Evolutionary conservation across 2,113 vertebrate species (phyloP).

Genomic region (Noctilio leporinus): DNA sequence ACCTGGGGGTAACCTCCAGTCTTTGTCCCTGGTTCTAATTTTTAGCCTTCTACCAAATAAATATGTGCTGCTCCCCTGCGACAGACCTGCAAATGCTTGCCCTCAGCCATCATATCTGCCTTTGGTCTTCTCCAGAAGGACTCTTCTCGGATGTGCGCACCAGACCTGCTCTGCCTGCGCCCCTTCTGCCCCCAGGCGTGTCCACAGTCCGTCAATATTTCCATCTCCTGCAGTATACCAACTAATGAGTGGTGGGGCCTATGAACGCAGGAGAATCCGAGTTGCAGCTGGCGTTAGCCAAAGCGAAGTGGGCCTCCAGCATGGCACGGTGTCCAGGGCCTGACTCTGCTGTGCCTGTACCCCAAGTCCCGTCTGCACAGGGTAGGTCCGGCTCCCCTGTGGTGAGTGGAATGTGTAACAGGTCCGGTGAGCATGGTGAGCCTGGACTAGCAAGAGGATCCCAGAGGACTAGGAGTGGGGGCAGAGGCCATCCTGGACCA

Average conservation of each 20-base stretch:
- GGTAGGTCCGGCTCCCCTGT: not conserved
- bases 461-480: fast-evolving
- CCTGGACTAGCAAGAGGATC: not conserved
- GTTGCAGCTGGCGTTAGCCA: not conserved
- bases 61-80: fast-evolving
- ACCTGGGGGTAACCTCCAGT: not conserved
- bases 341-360: fast-evolving
- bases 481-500: fast-evolving
- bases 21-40: not conserved
- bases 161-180: not conserved
- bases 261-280: not conserved
- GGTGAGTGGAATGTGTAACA: not conserved
- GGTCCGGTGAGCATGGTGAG: not conserved
- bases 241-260: too few species aligned
- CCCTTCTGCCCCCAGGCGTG: fast-evolving
- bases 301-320: too few species aligned
- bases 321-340: not conserved
- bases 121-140: not conserved
- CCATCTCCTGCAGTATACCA: too few species aligned
- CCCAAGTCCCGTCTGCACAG: fast-evolving
- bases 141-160: not conserved
- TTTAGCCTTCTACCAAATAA: not conserved
- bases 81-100: not conserved
- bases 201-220: not conserved
- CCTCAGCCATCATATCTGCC: not conserved